Percentiles rank a stretch among this genome's conserved stretches.
phyloP scores from a whole-genome alignment of 2,797 vertebrate genomes.

The Saxicola maurus region DNA sequence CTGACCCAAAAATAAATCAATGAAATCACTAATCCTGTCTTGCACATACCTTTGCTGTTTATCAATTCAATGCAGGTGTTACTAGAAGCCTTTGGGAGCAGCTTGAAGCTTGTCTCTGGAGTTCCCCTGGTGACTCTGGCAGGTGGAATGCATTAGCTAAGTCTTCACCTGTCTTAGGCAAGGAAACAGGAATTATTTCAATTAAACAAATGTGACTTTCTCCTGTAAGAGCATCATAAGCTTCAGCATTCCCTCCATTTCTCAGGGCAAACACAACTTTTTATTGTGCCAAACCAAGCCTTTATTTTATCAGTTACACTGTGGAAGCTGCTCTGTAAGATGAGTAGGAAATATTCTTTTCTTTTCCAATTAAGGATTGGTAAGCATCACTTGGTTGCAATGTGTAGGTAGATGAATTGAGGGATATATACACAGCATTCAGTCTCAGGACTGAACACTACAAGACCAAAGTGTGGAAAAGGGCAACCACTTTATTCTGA shows the following conservation, averaged over 20 bases:
- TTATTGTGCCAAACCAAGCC: neutral
- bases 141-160: conserved; percentile 67
- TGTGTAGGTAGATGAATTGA: accelerated
- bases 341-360: neutral
- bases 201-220: neutral
- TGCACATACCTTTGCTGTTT: neutral
- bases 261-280: neutral
- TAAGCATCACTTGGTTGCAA: neutral
- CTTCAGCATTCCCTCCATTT: neutral
- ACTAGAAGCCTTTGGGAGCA: conserved; percentile 2
- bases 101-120: conserved; percentile 30
- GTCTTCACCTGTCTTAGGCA: conserved; percentile 30
- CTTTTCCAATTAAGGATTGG: neutral
- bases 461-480: neutral
- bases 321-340: neutral
- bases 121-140: conserved; percentile 54
- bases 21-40: neutral
- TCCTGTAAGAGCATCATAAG: neutral
- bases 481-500: neutral
- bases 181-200: neutral
- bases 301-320: neutral
- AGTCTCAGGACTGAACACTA: neutral
- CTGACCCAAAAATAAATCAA: neutral
- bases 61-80: neutral
- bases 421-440: neutral